These are phyloP conservation scores for Luehdorfia chinensis DNA, from an alignment of 1,140 invertebrate genomes.

Conservation along the genomic window DNA sequence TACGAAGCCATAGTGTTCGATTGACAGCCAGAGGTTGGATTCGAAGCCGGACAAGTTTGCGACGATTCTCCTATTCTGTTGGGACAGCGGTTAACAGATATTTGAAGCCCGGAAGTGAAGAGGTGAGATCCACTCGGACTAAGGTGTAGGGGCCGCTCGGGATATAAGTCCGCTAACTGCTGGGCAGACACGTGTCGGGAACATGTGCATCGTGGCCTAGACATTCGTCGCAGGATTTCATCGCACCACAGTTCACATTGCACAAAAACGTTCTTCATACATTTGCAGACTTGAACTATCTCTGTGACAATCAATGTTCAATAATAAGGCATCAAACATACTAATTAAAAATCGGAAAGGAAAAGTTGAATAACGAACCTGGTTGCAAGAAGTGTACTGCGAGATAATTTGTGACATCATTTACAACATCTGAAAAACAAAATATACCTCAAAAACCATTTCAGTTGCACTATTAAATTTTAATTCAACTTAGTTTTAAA, in stretches of 20 bases:
- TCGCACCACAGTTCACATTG: conserved; percentile 66
- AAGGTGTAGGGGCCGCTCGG: conserved; percentile 23
- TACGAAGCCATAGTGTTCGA: conserved; percentile 38
- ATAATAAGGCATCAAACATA: background rate
- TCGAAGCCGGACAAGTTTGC: conserved; percentile 31
- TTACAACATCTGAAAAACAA: conserved; percentile 51
- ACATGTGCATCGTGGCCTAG: conserved; percentile 50
- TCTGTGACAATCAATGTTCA: conserved; percentile 32
- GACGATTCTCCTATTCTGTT: conserved; percentile 17
- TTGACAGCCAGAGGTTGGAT: conserved; percentile 32
- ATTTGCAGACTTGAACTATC: conserved; percentile 61
- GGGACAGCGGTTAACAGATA: conserved; percentile 41
- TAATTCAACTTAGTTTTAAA: no score
- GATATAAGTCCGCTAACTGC: conserved; percentile 36
- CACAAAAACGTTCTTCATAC: conserved; percentile 64
- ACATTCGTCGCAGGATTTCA: conserved; percentile 51
- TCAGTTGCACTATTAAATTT: background rate
- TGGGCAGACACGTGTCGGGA: conserved; percentile 50
- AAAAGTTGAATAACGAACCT: conserved; percentile 43
- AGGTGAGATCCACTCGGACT: conserved; percentile 27
- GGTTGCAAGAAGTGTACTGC: conserved; percentile 51
- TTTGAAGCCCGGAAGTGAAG: conserved; percentile 37
- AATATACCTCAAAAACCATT: no score
- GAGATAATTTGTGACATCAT: conserved; percentile 52
- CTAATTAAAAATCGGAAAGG: conserved; percentile 5